phyloP scores from a whole-genome alignment of 2,113 vertebrate species.

The Rhea americana region DNA sequence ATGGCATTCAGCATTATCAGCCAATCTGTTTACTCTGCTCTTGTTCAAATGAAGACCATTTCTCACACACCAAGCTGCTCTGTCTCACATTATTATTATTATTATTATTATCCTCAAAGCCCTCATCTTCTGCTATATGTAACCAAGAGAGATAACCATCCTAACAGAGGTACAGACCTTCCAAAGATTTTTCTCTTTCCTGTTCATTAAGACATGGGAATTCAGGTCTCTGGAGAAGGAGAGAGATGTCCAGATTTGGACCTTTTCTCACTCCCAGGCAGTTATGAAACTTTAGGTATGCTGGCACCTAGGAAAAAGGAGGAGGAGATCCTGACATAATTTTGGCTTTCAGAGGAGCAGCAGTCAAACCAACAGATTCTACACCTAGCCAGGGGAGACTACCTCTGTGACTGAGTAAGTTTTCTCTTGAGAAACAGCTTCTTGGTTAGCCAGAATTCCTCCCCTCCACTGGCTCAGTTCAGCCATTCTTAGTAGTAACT shows the following conservation, averaged over 20 bases:
- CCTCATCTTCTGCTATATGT: neutral
- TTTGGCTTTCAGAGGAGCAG: neutral
- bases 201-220: neutral
- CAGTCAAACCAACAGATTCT: neutral
- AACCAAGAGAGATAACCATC: neutral
- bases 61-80: constrained; percentile 36
- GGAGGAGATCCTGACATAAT: neutral
- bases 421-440: neutral
- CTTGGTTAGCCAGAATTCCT: fast-evolving
- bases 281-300: fast-evolving
- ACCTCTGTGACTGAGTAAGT: neutral
- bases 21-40: constrained; percentile 62
- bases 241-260: neutral
- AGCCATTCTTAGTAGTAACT: neutral
- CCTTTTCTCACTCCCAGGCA: neutral
- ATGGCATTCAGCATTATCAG: constrained; percentile 53
- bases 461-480: neutral
- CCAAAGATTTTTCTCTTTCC: neutral
- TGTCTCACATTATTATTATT: neutral
- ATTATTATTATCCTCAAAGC: neutral
- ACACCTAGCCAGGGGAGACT: neutral
- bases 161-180: neutral
- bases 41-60: constrained; percentile 41
- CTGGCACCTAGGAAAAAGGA: neutral
- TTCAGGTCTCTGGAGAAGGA: neutral